phyloP scores from a whole-genome alignment of 2,888 invertebrate genomes.

The Hirudinaria manillensis region DNA sequence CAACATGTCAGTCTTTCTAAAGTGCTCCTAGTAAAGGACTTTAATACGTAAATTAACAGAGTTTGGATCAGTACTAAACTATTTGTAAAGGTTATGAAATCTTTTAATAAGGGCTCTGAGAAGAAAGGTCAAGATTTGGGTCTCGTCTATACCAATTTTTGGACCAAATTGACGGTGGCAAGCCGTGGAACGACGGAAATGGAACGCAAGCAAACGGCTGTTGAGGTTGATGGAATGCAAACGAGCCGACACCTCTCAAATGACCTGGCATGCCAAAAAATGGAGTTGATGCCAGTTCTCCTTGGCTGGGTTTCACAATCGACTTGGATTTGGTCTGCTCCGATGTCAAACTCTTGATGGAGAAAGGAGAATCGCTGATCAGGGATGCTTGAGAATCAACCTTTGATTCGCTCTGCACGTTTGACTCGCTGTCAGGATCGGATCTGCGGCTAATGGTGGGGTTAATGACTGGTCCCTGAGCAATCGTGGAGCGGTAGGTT shows the following conservation, averaged over 20 bases:
- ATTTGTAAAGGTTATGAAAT: neutral
- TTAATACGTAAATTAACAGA: no score
- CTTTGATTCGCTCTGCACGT: no score
- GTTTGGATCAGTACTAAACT: no score
- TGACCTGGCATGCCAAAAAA: conserved; percentile 4
- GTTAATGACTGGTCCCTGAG: neutral
- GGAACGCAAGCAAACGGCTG: conserved; percentile 1
- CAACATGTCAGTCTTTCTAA: no score
- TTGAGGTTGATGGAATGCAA: conserved; percentile 11
- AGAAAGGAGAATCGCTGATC: neutral
- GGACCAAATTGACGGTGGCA: neutral
- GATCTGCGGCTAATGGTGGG: no score
- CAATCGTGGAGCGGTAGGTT: neutral
- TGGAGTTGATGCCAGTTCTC: neutral
- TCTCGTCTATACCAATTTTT: conserved; percentile 9
- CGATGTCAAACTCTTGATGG: conserved; percentile 11
- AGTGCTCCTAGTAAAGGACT: no score
- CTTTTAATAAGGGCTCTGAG: neutral
- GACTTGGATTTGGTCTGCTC: neutral
- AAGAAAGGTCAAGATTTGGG: neutral
- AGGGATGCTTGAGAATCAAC: no score
- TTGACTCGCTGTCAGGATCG: no score
- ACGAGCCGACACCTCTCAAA: neutral
- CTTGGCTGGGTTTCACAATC: neutral
- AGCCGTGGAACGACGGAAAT: neutral